Evolutionary conservation across 2,888 invertebrate species (phyloP).

Genomic region (Ophraella communa): DNA sequence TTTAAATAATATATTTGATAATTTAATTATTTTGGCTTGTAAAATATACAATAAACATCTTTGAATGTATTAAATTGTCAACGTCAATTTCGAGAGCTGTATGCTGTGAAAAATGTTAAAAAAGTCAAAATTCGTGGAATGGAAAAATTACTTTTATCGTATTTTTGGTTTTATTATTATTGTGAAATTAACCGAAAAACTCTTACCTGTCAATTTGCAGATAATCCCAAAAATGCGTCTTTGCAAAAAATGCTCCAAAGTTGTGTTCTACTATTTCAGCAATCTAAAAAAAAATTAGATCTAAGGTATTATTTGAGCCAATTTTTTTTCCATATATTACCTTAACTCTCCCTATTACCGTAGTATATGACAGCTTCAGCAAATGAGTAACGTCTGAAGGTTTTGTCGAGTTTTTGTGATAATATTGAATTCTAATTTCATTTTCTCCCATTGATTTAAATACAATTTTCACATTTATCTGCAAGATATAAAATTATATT

Average conservation of each 20-base stretch:
- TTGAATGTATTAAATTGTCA: too few relatives aligned
- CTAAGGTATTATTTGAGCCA: neutral
- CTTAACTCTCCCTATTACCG: slow-evolving; percentile 54
- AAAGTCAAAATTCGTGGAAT: too few relatives aligned
- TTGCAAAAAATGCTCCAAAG: slow-evolving; percentile 53
- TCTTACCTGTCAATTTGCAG: slow-evolving; percentile 57
- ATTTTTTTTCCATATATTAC: slow-evolving; percentile 40
- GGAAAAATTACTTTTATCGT: neutral
- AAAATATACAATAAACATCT: too few relatives aligned
- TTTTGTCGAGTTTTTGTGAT: slow-evolving; percentile 43
- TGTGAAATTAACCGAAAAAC: neutral
- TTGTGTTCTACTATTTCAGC: slow-evolving; percentile 54
- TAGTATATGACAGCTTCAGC: slow-evolving; percentile 49
- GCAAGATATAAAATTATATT: slow-evolving; percentile 22
- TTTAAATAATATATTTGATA: too few relatives aligned
- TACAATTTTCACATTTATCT: slow-evolving; percentile 49
- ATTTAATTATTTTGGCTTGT: too few relatives aligned
- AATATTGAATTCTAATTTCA: slow-evolving; percentile 52
- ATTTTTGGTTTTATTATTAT: neutral
- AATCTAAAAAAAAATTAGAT: slow-evolving; percentile 52
- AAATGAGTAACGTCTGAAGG: slow-evolving; percentile 43
- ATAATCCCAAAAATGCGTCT: slow-evolving; percentile 56
- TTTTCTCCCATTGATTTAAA: slow-evolving; percentile 51
- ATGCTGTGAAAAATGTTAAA: too few relatives aligned
- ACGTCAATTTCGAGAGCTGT: too few relatives aligned